These are phyloP conservation scores for Tricholauxania praeusta DNA, from an alignment of 2,888 invertebrate genomes.

Conservation along the genomic window DNA sequence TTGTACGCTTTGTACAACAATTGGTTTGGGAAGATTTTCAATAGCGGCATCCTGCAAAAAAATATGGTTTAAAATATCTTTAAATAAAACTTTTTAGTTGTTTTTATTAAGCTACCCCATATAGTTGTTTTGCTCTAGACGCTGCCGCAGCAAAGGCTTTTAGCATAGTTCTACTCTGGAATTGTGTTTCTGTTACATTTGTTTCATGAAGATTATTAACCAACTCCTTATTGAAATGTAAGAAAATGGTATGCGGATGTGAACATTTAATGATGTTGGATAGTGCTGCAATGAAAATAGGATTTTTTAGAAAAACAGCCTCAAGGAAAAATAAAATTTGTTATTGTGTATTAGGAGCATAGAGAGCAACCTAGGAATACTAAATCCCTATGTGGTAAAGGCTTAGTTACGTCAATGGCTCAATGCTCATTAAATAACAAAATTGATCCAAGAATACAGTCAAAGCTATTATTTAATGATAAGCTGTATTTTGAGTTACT, in stretches of 20 bases:
- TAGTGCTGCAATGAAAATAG: conserved; percentile 55
- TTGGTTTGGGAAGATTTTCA: conserved; percentile 75
- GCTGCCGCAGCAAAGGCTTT: conserved; percentile 84
- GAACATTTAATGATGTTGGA: conserved; percentile 47
- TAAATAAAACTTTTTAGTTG: background rate
- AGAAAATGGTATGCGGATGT: conserved; percentile 81
- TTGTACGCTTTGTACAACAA: conserved; percentile 86
- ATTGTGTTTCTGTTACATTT: conserved; percentile 76
- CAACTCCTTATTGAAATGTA: conserved; percentile 75
- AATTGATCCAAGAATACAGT: too few species aligned
- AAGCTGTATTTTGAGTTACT: too few species aligned
- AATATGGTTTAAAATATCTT: conserved; percentile 67
- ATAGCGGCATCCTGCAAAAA: conserved; percentile 36
- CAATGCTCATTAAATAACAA: too few species aligned
- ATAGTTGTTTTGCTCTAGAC: conserved; percentile 79
- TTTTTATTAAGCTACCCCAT: conserved; percentile 69
- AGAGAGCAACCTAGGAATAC: too few species aligned
- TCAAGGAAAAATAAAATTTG: too few species aligned
- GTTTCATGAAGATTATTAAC: conserved; percentile 79
- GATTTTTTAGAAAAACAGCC: background rate
- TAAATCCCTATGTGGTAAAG: too few species aligned
- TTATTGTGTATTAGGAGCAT: too few species aligned
- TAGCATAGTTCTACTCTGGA: conserved; percentile 77
- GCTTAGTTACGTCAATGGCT: too few species aligned
- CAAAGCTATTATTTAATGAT: too few species aligned